Percentiles rank a stretch among this genome's conserved stretches.
Evolutionary conservation across 2,888 invertebrate species (phyloP).

Genomic region (Pterobdella sp.): DNA sequence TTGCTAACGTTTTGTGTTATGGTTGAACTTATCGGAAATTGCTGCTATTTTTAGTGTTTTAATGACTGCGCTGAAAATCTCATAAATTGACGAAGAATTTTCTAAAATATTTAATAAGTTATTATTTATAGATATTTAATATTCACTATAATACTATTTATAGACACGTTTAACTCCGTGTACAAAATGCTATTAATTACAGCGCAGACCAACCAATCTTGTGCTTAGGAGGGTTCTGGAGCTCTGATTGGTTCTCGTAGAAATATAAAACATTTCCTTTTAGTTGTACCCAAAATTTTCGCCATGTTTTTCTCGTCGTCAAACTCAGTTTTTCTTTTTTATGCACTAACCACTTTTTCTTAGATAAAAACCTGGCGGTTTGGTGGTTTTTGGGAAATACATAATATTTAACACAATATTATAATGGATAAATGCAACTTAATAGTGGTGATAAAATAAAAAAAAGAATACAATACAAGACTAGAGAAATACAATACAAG

Average conservation of each 20-base stretch:
- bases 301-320: constrained; percentile 91
- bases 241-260: constrained; percentile 56
- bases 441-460: too few species aligned
- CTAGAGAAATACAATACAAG: too few species aligned
- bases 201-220: constrained; percentile 43
- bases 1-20: neutral
- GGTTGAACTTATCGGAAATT: neutral
- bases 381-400: too few species aligned
- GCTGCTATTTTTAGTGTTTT: neutral
- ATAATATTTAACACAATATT: too few species aligned
- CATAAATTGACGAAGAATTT: neutral
- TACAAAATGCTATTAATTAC: neutral
- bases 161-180: neutral
- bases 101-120: neutral
- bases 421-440: too few species aligned
- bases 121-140: neutral
- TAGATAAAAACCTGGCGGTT: constrained; percentile 75
- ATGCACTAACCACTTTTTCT: constrained; percentile 92
- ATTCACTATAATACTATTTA: neutral
- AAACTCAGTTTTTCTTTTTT: constrained; percentile 93
- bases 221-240: constrained; percentile 46
- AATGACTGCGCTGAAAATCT: neutral
- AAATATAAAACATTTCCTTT: constrained; percentile 92
- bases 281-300: constrained; percentile 95
- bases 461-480: too few species aligned